Conservation (phyloP, 2,797 vertebrate genomes). For the Chiroxiphia lanceolata region DNA sequence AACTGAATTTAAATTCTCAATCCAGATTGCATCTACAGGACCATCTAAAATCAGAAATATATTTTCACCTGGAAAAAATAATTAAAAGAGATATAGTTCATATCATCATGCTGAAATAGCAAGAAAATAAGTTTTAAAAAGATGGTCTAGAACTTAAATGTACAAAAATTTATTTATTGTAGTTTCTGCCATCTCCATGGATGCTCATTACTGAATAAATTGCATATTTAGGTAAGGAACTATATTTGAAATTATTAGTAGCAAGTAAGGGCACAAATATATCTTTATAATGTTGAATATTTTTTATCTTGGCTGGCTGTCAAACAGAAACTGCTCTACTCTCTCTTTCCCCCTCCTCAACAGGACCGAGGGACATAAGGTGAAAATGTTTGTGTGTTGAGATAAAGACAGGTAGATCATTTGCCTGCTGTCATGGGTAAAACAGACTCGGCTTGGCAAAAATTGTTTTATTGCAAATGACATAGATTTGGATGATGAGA, state of each 20-base stretch:
- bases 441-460: neutral
- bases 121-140: neutral
- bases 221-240: neutral
- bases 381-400: neutral
- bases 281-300: neutral
- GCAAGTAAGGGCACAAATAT: neutral
- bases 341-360: neutral
- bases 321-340: accelerated
- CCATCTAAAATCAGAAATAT: constrained; percentile 79
- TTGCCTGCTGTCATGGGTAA: neutral
- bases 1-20: constrained; percentile 82
- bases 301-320: neutral
- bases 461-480: neutral
- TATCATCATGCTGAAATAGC: neutral
- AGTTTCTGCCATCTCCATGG: neutral
- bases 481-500: neutral
- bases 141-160: neutral
- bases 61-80: constrained; percentile 75
- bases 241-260: neutral
- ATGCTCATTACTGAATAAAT: neutral
- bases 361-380: neutral
- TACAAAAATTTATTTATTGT: neutral
- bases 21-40: constrained; percentile 83
- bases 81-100: neutral
- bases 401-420: neutral